These are phyloP conservation scores for Minunthozetes semirufus DNA, from an alignment of 2,888 invertebrate species.

Conservation along the genomic window DNA sequence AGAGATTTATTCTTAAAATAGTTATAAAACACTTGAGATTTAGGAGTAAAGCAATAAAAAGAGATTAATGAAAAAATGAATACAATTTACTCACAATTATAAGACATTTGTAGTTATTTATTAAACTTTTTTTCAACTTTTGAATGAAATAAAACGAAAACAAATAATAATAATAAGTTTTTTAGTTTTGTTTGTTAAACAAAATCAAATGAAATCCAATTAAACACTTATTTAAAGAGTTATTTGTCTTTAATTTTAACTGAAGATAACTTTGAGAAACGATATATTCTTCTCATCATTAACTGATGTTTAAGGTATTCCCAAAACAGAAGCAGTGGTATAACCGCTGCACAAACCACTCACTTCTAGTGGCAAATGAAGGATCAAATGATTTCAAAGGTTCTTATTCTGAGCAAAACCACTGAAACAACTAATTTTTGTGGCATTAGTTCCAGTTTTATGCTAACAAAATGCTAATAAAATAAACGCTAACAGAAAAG, in stretches of 20 bases:
- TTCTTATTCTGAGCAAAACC: not conserved
- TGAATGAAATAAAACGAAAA: not conserved
- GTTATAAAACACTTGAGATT: too few relatives aligned
- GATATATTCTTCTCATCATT: too few relatives aligned
- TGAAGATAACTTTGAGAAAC: too few relatives aligned
- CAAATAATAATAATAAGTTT: not conserved
- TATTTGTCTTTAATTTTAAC: too few relatives aligned
- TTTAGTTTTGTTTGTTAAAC: not conserved
- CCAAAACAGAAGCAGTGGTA: too few relatives aligned
- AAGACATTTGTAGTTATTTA: too few relatives aligned
- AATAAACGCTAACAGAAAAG: not conserved
- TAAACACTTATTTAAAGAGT: too few relatives aligned
- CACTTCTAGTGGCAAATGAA: not conserved
- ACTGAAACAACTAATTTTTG: not conserved
- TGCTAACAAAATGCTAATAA: slow-evolving; percentile 29
- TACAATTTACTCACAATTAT: too few relatives aligned
- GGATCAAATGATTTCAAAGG: not conserved
- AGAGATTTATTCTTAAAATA: too few relatives aligned
- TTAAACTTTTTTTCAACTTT: not conserved
- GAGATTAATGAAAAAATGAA: too few relatives aligned
- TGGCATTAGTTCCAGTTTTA: slow-evolving; percentile 25
- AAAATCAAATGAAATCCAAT: not conserved
- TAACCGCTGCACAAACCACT: not conserved
- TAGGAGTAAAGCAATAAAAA: too few relatives aligned
- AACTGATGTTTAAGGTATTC: too few relatives aligned